Percentiles rank a stretch among this genome's conserved stretches.
These are phyloP conservation scores for Ectropis grisescens DNA, from an alignment of 1,140 invertebrate species.

Conservation along the genomic window DNA sequence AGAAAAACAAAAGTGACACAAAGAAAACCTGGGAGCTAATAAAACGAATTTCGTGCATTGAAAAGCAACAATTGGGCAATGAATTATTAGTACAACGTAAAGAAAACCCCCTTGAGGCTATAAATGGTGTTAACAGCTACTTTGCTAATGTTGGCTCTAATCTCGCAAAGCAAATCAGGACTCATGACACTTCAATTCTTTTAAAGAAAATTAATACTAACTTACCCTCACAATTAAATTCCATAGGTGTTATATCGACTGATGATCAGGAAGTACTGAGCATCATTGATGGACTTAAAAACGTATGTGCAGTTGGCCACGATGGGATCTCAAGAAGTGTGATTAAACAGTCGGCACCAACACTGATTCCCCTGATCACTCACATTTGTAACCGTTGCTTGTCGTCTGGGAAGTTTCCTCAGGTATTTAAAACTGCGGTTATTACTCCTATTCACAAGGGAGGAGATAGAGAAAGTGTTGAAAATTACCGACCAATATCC, in stretches of 20 bases:
- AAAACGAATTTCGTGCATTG: not conserved
- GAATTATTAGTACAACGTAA: not conserved
- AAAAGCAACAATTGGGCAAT: not conserved
- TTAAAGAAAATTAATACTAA: not conserved
- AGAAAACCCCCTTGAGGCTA: not conserved
- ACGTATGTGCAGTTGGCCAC: not conserved
- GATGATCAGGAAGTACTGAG: not conserved
- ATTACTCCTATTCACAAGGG: not conserved
- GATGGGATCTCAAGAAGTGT: not conserved
- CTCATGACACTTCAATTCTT: not conserved
- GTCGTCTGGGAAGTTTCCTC: not conserved
- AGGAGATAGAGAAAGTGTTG: not conserved
- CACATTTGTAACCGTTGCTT: not conserved
- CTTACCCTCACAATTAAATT: not conserved
- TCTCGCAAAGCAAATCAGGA: not conserved
- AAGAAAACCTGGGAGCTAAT: not conserved
- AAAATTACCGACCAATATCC: not conserved
- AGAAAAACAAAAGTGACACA: not conserved
- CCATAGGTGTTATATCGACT: not conserved
- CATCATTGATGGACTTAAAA: not conserved
- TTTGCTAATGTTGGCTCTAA: not conserved
- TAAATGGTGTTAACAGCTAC: not conserved
- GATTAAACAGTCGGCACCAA: not conserved
- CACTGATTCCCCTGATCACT: not conserved
- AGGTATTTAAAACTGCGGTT: not conserved